Percentiles rank a stretch among this genome's conserved stretches.
Conservation (phyloP, 2,888 invertebrate genomes). For the Cerastoderma edule region DNA sequence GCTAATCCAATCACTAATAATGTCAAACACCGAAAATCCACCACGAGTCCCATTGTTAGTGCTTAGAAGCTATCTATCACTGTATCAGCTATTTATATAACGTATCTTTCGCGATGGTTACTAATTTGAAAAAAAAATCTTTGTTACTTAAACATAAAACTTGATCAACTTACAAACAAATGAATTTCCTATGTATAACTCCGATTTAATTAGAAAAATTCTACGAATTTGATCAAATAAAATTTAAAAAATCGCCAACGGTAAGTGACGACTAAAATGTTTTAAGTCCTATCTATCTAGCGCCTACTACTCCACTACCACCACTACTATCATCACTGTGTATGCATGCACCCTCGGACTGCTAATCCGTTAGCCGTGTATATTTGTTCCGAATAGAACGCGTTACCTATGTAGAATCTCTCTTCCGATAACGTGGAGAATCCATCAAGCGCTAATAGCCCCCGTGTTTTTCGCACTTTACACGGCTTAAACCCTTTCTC, state of each 20-base stretch:
- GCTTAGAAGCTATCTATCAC: no score
- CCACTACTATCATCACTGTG: neutral
- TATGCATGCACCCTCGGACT: slow-evolving; percentile 11
- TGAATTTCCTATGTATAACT: neutral
- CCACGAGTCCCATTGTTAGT: neutral
- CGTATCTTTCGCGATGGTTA: no score
- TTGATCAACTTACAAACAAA: neutral
- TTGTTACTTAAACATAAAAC: neutral
- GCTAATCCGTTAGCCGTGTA: slow-evolving; percentile 10
- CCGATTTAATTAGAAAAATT: no score
- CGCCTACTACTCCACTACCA: neutral
- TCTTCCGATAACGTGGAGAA: no score
- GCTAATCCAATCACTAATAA: slow-evolving; percentile 13
- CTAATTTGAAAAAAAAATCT: neutral
- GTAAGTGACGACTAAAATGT: no score
- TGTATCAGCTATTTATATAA: no score
- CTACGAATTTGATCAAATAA: no score
- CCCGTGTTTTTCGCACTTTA: no score
- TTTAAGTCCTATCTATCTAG: no score
- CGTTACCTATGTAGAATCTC: slow-evolving; percentile 25
- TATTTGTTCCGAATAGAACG: neutral
- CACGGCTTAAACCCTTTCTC: no score
- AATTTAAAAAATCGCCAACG: no score
- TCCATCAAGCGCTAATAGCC: no score
- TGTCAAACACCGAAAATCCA: slow-evolving; percentile 3